A percentile compares a stretch with the other conserved stretches of the same genome.
Evolutionary conservation across 2,797 vertebrate species (phyloP).

Genomic region (Pyrocephalus nanus): DNA sequence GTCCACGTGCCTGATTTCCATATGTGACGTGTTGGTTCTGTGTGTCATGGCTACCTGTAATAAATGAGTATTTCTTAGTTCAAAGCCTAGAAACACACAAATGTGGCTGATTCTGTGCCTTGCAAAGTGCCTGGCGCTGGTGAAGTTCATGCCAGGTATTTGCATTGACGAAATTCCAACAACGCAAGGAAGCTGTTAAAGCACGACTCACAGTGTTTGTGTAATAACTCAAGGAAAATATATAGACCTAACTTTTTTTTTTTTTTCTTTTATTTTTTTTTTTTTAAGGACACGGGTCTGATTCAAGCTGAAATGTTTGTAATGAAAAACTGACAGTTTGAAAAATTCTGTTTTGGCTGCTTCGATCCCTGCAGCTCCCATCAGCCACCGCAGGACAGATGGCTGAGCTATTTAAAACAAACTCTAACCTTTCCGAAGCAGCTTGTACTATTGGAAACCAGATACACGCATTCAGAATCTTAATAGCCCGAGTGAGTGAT

Average conservation of each 20-base stretch:
- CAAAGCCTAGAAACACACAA: not conserved
- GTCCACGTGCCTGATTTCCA: fast-evolving
- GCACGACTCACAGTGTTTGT: not conserved
- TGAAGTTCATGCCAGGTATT: not conserved
- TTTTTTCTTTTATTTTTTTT: not conserved
- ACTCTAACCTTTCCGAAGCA: conserved; percentile 69
- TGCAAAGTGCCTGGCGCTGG: not conserved
- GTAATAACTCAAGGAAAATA: not conserved
- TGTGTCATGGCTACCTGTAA: not conserved
- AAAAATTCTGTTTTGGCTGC: conserved; percentile 56
- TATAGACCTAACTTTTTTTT: not conserved
- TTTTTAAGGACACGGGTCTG: not conserved
- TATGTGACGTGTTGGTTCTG: not conserved
- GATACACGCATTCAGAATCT: conserved; percentile 30
- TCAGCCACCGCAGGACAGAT: conserved; percentile 64
- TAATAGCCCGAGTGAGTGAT: not conserved
- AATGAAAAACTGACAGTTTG: conserved; percentile 4
- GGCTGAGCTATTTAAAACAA: conserved; percentile 74
- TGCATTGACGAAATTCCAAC: not conserved
- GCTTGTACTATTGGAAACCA: conserved; percentile 66
- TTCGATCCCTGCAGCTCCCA: conserved; percentile 38
- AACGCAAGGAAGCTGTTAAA: not conserved
- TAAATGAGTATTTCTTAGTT: not conserved
- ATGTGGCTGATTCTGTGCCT: not conserved
- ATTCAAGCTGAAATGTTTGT: not conserved